Percentiles rank a stretch among this genome's conserved stretches.
These are phyloP conservation scores for Arnoldichthys spilopterus DNA, from an alignment of 2,797 vertebrate genomes.

Conservation along the genomic window DNA sequence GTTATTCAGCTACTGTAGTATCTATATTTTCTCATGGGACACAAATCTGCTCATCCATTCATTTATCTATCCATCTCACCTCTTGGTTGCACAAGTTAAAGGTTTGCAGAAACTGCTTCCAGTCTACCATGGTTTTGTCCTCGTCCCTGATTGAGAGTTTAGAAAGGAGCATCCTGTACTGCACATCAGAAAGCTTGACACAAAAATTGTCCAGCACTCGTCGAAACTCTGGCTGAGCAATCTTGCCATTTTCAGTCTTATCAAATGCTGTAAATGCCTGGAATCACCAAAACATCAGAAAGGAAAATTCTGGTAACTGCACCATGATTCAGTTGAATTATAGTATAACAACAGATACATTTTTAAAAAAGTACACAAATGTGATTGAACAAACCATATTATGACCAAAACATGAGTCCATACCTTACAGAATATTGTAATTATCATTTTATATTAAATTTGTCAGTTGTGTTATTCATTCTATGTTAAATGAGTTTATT, in stretches of 20 bases:
- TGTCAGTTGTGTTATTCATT: too few species aligned
- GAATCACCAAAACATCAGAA: not conserved
- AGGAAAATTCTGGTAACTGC: not conserved
- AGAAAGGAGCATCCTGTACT: slow-evolving; percentile 71
- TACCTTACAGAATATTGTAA: too few species aligned
- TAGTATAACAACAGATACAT: not conserved
- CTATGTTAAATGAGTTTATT: too few species aligned
- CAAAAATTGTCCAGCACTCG: slow-evolving; percentile 73
- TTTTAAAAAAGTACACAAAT: not conserved
- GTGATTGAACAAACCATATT: not conserved
- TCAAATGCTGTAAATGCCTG: slow-evolving; percentile 73
- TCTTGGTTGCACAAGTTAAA: slow-evolving; percentile 58
- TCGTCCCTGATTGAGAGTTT: slow-evolving; percentile 62
- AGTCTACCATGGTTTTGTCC: slow-evolving; percentile 62
- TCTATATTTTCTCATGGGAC: too few species aligned
- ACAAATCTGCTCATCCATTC: not conserved
- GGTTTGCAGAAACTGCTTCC: slow-evolving; percentile 71
- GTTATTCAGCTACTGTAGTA: not conserved
- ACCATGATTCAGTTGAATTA: not conserved
- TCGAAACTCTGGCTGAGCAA: slow-evolving; percentile 67
- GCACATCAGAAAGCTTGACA: slow-evolving; percentile 65
- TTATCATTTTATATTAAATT: too few species aligned
- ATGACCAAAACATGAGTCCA: too few species aligned
- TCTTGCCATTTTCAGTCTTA: slow-evolving; percentile 63
- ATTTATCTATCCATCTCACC: slow-evolving; percentile 55